Evolutionary conservation across 1,140 invertebrate species (phyloP).

Genomic region (Anastrepha ludens): DNA sequence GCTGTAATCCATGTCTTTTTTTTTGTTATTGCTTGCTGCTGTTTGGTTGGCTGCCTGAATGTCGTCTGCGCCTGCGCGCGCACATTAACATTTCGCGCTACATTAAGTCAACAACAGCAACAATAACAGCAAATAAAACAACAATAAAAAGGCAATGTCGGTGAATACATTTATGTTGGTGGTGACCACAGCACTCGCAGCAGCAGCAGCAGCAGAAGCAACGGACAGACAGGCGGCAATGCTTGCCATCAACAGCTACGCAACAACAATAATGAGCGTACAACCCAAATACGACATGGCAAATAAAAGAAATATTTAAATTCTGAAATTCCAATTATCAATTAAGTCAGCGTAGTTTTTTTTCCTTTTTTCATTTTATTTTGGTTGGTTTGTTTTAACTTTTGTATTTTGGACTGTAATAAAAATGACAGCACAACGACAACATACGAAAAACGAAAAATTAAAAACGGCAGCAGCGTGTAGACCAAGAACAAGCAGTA

Average conservation of each 20-base stretch:
- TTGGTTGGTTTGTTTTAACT: neutral
- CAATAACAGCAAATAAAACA: neutral
- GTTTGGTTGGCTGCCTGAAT: conserved; percentile 28
- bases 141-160: neutral
- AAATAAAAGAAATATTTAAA: conserved; percentile 55
- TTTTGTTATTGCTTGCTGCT: conserved; percentile 45
- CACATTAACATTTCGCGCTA: conserved; percentile 52
- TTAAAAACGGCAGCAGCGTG: neutral
- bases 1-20: neutral
- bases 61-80: conserved; percentile 3
- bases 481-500: neutral
- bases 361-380: neutral
- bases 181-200: conserved; percentile 9
- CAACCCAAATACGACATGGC: conserved; percentile 42
- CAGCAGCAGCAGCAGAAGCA: neutral
- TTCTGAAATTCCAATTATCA: conserved; percentile 59
- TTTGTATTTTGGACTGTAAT: conserved; percentile 36
- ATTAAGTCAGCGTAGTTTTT: conserved; percentile 56
- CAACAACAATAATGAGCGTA: neutral
- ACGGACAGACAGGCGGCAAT: neutral
- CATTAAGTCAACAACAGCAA: conserved; percentile 4
- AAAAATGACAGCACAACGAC: conserved; percentile 35
- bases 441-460: neutral
- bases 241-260: neutral
- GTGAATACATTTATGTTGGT: conserved; percentile 31